Evolutionary conservation across 2,888 invertebrate species (phyloP).

Genomic region (Lucinisca nassula): DNA sequence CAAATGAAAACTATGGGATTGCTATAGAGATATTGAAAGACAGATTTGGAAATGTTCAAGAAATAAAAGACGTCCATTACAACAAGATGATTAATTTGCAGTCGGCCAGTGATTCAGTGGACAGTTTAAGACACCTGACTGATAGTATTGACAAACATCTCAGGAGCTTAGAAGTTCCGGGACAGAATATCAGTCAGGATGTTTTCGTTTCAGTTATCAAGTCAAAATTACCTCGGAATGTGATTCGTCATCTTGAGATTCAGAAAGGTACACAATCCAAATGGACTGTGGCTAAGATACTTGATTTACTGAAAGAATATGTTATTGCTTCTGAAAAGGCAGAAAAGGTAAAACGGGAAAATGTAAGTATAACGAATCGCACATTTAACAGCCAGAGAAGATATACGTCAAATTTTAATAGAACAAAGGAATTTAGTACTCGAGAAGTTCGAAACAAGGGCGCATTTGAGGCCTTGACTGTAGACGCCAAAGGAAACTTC

Average conservation of each 20-base stretch:
- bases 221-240: neutral
- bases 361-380: neutral
- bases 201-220: conserved; percentile 10
- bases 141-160: conserved; percentile 33
- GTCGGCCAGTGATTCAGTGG: neutral
- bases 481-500: neutral
- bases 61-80: conserved; percentile 42
- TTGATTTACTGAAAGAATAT: neutral
- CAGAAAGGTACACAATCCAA: neutral
- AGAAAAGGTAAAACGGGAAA: neutral
- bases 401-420: neutral
- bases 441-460: neutral
- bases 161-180: conserved; percentile 11
- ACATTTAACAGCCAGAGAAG: neutral
- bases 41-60: conserved; percentile 42
- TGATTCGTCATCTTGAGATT: neutral
- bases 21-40: conserved; percentile 42
- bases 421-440: neutral
- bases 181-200: conserved; percentile 5
- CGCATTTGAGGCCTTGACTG: neutral
- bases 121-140: conserved; percentile 1
- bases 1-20: conserved; percentile 43
- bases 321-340: neutral
- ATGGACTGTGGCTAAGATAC: neutral
- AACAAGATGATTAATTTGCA: conserved; percentile 30